Evolutionary conservation across 2,113 vertebrate species (phyloP).

Genomic region (Lampris megalopsis): DNA sequence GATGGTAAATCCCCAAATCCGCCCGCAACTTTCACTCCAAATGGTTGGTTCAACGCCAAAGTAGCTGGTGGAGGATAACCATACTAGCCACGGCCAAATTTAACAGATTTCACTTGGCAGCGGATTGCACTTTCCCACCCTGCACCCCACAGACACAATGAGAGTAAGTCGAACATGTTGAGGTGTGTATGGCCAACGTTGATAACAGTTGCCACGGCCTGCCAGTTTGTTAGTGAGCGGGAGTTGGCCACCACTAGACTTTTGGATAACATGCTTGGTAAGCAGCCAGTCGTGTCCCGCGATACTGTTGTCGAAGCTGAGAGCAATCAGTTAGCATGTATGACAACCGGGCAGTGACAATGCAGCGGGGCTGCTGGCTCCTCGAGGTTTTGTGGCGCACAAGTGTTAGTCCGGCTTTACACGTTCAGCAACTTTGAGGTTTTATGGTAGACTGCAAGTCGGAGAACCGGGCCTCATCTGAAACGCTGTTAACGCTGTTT

Average conservation of each 20-base stretch:
- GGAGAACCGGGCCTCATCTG: too few relatives aligned
- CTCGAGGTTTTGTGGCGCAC: background rate
- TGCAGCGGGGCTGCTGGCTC: too few relatives aligned
- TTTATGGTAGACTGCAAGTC: background rate
- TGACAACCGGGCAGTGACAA: background rate
- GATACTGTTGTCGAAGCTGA: background rate
- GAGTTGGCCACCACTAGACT: background rate
- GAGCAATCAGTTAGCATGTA: slow-evolving; percentile 3
- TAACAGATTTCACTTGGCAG: background rate
- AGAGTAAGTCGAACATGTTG: background rate
- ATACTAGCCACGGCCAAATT: background rate
- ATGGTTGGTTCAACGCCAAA: slow-evolving; percentile 19
- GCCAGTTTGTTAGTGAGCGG: background rate
- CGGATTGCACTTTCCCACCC: background rate
- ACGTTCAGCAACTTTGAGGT: background rate
- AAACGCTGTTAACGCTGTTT: too few relatives aligned
- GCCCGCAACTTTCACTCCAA: background rate
- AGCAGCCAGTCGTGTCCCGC: background rate
- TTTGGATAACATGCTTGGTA: background rate
- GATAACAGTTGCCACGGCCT: background rate
- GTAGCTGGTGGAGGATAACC: slow-evolving; percentile 30
- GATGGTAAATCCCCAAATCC: background rate
- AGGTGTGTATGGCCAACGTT: background rate
- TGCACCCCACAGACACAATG: slow-evolving; percentile 16
- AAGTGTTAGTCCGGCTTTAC: slow-evolving; percentile 5